Conservation (phyloP, 2,888 invertebrate species). For the Anthoptus insignis region DNA sequence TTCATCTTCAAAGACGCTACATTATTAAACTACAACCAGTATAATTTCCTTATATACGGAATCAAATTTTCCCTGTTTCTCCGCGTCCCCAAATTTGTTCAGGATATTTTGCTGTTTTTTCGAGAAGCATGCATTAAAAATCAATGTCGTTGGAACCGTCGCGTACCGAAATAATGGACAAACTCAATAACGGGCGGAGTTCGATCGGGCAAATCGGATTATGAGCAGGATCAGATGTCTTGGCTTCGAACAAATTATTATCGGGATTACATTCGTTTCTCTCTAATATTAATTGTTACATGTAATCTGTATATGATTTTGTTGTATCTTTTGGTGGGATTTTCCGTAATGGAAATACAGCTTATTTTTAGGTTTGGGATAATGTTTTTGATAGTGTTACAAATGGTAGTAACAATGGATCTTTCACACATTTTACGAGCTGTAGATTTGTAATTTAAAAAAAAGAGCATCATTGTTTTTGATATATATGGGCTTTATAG, state of each 20-base stretch:
- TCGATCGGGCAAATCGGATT: slow-evolving; percentile 84
- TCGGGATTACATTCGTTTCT: slow-evolving; percentile 67
- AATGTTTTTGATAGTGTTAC: too few relatives aligned
- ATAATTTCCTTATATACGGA: background rate
- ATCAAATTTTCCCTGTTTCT: background rate
- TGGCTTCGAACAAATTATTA: slow-evolving; percentile 67
- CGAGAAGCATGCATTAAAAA: slow-evolving; percentile 66
- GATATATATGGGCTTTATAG: too few relatives aligned
- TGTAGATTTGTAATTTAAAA: too few relatives aligned
- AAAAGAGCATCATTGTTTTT: too few relatives aligned
- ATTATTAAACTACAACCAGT: background rate
- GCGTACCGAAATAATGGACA: slow-evolving; percentile 74
- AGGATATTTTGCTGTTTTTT: slow-evolving; percentile 11
- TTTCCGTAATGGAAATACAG: slow-evolving; percentile 10
- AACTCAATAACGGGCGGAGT: slow-evolving; percentile 76
- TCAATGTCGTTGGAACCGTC: slow-evolving; percentile 72
- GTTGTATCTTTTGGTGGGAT: slow-evolving; percentile 33
- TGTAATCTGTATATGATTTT: slow-evolving; percentile 53
- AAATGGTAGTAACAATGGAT: too few relatives aligned
- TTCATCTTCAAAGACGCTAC: background rate
- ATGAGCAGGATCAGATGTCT: slow-evolving; percentile 81
- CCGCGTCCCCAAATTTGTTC: slow-evolving; percentile 5
- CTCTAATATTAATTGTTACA: slow-evolving; percentile 74
- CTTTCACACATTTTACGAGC: too few relatives aligned
- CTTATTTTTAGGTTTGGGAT: background rate